These are phyloP conservation scores for Leptopilina syphax DNA, from an alignment of 2,888 invertebrate species.

Conservation along the genomic window DNA sequence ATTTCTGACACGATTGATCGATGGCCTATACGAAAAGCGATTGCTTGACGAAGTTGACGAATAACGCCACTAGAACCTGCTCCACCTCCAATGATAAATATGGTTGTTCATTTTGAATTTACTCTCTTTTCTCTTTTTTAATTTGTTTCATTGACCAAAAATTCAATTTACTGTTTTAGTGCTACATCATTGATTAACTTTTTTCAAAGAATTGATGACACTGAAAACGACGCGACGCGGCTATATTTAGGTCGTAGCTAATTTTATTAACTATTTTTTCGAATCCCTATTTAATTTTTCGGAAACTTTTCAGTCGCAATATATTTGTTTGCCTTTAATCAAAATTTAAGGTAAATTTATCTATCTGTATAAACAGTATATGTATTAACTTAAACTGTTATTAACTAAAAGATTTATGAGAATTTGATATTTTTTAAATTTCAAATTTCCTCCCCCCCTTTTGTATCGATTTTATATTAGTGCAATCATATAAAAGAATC, in stretches of 20 bases:
- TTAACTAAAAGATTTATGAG: no score
- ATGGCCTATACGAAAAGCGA: conserved; percentile 67
- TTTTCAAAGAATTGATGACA: background rate
- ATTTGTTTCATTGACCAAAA: background rate
- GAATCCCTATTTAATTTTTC: no score
- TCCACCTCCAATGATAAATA: conserved; percentile 36
- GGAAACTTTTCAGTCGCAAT: no score
- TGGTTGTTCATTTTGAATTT: conserved; percentile 9
- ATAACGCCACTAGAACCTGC: conserved; percentile 40
- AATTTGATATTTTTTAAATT: no score
- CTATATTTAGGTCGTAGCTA: background rate
- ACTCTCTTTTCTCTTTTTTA: background rate
- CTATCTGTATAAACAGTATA: no score
- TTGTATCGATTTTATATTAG: background rate
- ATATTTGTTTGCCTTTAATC: no score
- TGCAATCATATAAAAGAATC: background rate
- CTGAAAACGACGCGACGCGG: background rate
- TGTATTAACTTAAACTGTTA: no score
- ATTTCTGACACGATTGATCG: conserved; percentile 75
- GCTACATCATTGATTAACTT: background rate
- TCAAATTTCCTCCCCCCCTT: background rate
- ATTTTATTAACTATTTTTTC: no score
- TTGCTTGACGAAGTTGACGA: conserved; percentile 69
- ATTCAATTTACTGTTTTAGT: background rate
- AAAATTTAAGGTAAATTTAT: no score